Percentiles rank a stretch among this genome's conserved stretches.
Evolutionary conservation across 2,113 vertebrate genomes (phyloP).

Genomic region (Thymallus thymallus): DNA sequence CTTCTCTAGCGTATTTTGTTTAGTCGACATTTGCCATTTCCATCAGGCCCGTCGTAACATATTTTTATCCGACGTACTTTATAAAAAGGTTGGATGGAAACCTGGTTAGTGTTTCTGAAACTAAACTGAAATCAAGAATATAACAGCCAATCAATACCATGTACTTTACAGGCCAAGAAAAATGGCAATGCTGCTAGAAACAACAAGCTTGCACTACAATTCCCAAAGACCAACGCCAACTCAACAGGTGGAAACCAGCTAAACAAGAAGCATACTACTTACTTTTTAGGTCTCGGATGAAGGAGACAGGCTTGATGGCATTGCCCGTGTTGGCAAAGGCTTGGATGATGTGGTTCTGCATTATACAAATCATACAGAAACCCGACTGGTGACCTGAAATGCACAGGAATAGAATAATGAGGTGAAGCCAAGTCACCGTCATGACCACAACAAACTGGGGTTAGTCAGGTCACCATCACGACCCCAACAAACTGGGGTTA

Average conservation of each 20-base stretch:
- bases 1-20: no score
- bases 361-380: constrained; percentile 96
- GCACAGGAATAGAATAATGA: constrained; percentile 5
- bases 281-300: constrained; percentile 94
- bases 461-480: background rate
- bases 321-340: constrained; percentile 94
- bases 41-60: no score
- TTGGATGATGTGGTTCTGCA: constrained; percentile 95
- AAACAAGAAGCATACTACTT: constrained; percentile 61
- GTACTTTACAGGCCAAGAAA: background rate
- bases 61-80: no score
- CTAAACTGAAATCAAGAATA: background rate
- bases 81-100: no score
- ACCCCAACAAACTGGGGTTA: no score
- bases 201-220: no score
- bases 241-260: no score
- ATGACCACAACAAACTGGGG: background rate
- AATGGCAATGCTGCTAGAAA: background rate
- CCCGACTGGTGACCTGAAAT: constrained; percentile 86
- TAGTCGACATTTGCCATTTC: no score
- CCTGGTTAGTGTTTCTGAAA: background rate
- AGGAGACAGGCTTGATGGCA: constrained; percentile 88
- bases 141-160: background rate
- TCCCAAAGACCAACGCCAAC: no score
- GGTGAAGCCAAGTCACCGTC: background rate